These are phyloP conservation scores for Dicranocentrus wangi DNA, from an alignment of 2,888 invertebrate species.

Conservation along the genomic window DNA sequence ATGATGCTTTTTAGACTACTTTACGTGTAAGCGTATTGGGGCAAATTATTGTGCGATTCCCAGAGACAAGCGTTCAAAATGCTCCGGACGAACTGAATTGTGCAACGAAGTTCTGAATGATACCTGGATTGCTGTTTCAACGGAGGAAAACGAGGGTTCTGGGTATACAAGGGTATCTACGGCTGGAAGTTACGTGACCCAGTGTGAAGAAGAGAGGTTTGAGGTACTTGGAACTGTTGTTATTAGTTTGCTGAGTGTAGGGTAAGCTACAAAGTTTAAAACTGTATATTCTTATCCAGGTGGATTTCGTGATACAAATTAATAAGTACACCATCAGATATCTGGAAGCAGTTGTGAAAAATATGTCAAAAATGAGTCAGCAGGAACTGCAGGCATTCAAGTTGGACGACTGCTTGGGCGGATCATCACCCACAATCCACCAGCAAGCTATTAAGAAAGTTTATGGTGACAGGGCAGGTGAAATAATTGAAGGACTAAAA, in stretches of 20 bases:
- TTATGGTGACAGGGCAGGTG: constrained; percentile 82
- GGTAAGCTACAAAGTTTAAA: too few relatives aligned
- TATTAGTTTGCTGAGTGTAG: too few relatives aligned
- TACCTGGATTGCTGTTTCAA: constrained; percentile 98
- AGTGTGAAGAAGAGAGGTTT: constrained; percentile 98
- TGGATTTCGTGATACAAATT: constrained; percentile 98
- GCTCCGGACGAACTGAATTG: constrained; percentile 91
- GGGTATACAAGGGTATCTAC: constrained; percentile 97
- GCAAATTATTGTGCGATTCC: constrained; percentile 98
- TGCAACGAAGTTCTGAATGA: constrained; percentile 97
- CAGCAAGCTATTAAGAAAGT: constrained; percentile 91
- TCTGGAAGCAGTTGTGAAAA: constrained; percentile 92
- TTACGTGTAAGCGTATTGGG: constrained; percentile 94
- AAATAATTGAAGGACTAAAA: constrained; percentile 96
- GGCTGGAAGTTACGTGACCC: constrained; percentile 97
- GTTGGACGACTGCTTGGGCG: constrained; percentile 94
- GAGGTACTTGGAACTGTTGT: too few relatives aligned
- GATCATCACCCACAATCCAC: constrained; percentile 92
- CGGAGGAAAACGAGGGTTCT: constrained; percentile 99
- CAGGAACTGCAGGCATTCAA: constrained; percentile 91
- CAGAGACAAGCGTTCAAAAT: constrained; percentile 84
- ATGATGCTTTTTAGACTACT: constrained; percentile 83
- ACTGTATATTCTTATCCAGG: constrained; percentile 76
- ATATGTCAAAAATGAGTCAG: constrained; percentile 88
- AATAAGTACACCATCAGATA: constrained; percentile 95